Evolutionary conservation across 1,140 invertebrate genomes (phyloP).

Genomic region (Nilaparvata lugens): DNA sequence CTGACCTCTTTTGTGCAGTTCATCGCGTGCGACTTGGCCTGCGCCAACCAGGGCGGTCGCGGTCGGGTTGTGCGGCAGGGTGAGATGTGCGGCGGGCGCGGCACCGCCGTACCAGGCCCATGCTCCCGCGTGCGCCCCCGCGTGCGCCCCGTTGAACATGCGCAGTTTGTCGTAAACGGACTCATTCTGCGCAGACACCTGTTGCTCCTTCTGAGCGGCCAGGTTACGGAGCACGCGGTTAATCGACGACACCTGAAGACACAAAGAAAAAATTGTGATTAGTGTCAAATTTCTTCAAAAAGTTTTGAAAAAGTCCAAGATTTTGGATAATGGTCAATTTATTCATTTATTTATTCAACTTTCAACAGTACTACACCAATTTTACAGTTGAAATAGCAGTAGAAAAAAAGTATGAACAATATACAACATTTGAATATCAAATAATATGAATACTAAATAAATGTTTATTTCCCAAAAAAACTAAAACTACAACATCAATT

Average conservation of each 20-base stretch:
- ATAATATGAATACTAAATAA: no score
- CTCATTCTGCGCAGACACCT: conserved; percentile 43
- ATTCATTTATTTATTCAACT: no score
- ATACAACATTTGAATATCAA: no score
- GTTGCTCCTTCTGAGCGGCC: conserved; percentile 76
- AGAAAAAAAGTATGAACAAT: no score
- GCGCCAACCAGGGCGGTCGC: conserved; percentile 1
- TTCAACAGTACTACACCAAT: no score
- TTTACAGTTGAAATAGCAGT: no score
- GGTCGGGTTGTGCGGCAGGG: conserved; percentile 17
- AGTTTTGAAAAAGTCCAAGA: no score
- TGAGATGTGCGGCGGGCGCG: conserved; percentile 17
- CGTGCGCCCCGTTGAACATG: conserved; percentile 73
- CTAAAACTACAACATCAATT: no score
- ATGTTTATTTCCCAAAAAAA: no score
- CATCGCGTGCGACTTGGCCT: conserved; percentile 10
- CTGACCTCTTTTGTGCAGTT: conserved; percentile 16
- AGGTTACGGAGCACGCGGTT: conserved; percentile 94
- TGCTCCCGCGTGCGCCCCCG: conserved; percentile 43
- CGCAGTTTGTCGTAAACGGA: conserved; percentile 77
- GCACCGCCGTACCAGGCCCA: conserved; percentile 18
- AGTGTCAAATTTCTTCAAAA: no score
- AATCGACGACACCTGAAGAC: conserved; percentile 87
- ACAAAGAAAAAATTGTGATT: no score
- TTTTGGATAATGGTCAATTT: no score